Base-by-base conservation (phyloP, 2,113 vertebrate species). In the Paracanthobrama guichenoti region DNA sequence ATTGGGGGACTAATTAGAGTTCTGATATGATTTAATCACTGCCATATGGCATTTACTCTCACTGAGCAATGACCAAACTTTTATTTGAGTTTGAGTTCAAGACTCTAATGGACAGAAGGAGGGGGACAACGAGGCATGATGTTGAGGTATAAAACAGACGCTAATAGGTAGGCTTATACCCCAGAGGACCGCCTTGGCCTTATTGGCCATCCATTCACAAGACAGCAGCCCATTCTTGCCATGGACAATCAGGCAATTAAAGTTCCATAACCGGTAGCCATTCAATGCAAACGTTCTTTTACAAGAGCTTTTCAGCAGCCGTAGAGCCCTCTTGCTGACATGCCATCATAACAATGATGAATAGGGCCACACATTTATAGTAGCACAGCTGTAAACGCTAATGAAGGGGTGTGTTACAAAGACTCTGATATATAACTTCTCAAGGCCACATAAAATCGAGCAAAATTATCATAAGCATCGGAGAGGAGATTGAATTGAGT, bases 191-290 rank as follows among this genome's bases (percentile, higher is more conserved):
- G 71, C 86, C 82, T 88, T 90, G 50, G 24, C 86, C 91, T 91
- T 93, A 91, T 89, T 92, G 92, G 93, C 90, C 92, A 93, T 93
- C 91, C 88, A 93, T 94, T 93, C 92, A 92, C 76, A 71, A 89
- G 92, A 93, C 91, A 92, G 90, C 83, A 22, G 60, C 20, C 86
- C 89, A 90, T 91, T 93, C 88, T 92, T 88, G 82, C 86, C 89
- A 81, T 85, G 86, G 85, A 92, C 92, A 93, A 92, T 93, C 92
- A 94, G 90, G 92, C 93, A 94, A 95, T 94, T 94, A 94, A 91
- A 89, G 92, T 88, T 84, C 86, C 87, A 88, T 91, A 92, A 93
- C 90, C 85, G 87, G 86, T 86, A 87, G 86, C 89, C 91, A 82
- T 89, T 90, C 84, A 90, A 89, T 81, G 88, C 84, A 66, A 24